Evolutionary conservation across 2,797 vertebrate species (phyloP), one percentile per base, ranked within the genome.

Genomic region (Champsocephalus gunnari): DNA sequence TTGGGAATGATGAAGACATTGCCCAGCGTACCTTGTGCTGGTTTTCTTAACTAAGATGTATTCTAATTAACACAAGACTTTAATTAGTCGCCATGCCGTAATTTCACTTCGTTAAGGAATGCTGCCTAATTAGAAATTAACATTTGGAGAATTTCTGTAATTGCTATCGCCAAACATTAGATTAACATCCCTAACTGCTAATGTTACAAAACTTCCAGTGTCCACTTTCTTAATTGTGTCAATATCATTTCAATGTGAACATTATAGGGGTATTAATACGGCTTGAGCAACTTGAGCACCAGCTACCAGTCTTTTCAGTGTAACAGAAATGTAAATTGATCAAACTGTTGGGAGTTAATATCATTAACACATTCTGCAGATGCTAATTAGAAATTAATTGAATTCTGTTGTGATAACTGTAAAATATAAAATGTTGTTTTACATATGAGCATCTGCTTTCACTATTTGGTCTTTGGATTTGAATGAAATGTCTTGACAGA

Each of bases 21-120:
- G 87, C 69, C 54, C 73, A 74, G 34, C 13, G 32, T 77, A 89
- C 82, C 75, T 91, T 78, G 64, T 55, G 64, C 75, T 71, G 48
- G 38, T 84, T 89, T 92, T 91, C 66, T 90, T 91, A 89, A 92
- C 80, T 83, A 89, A 92, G 80, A 80, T 75, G 56, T 81, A 81
- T 83, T 79, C 73, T 92, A 93, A 94, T 94, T 93, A 94, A 91
- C 82, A 66, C 77, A 80, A 71, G 66, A 84, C 80, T 89, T 92
- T 93, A 90, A 93, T 94, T 93, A 91, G 89, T 87, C 55, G 38
- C 78, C 59, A 32, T 81, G 55, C 79, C 79, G 61, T 81, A 77
- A 85, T 91, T 90, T 86, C 74, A 72, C 75, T 88, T 88, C 75
- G 61, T 79, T 87, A 72, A 88, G 69, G 79, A 88, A 87, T 64